These are phyloP conservation scores for Apolygus lucorum DNA, from an alignment of 1,140 invertebrate species.

Conservation along the genomic window DNA sequence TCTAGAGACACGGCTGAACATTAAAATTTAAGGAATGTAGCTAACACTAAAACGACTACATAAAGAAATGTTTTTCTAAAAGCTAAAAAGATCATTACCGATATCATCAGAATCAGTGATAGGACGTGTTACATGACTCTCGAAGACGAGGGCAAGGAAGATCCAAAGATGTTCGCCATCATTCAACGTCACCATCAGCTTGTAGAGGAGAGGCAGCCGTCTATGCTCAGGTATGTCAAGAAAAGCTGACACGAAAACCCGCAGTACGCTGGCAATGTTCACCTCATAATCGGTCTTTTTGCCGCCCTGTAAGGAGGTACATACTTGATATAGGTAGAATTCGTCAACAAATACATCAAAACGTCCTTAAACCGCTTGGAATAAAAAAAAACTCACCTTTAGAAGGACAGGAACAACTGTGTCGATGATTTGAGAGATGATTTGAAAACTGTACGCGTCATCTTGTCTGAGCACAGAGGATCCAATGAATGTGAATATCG, in stretches of 20 bases:
- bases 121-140: slow-evolving; percentile 50
- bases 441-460: slow-evolving; percentile 87
- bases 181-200: slow-evolving; percentile 63
- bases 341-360: not conserved
- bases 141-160: slow-evolving; percentile 60
- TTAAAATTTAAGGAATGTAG: too few species aligned
- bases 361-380: not conserved
- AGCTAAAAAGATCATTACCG: not conserved
- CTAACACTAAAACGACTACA: too few species aligned
- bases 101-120: not conserved
- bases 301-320: not conserved
- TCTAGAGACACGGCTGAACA: too few species aligned
- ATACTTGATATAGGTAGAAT: too few species aligned
- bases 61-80: too few species aligned
- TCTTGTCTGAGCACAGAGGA: slow-evolving; percentile 82
- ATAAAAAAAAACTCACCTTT: slow-evolving; percentile 32
- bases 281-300: slow-evolving; percentile 1
- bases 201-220: slow-evolving; percentile 65
- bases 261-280: slow-evolving; percentile 58
- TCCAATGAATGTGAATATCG: slow-evolving; percentile 93
- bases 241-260: slow-evolving; percentile 81
- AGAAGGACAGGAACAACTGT: slow-evolving; percentile 80
- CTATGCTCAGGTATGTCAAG: slow-evolving; percentile 85
- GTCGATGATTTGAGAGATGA: slow-evolving; percentile 82
- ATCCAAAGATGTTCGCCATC: slow-evolving; percentile 64